Conservation (phyloP, 2,797 vertebrate species). For the Apogon talboti region DNA sequence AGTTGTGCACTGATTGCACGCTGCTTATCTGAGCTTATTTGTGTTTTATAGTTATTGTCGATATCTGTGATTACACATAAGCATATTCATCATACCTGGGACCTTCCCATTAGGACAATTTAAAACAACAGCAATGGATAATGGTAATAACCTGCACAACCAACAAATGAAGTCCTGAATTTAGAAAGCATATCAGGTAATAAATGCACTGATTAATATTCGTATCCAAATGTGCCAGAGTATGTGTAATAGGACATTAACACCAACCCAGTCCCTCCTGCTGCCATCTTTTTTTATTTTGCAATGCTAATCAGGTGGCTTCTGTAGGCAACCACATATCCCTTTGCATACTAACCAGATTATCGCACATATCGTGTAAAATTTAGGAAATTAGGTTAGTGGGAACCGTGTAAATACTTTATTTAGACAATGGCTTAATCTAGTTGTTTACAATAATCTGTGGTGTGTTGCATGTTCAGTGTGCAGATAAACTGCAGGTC, state of each 20-base stretch:
- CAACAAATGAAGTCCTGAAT: no score
- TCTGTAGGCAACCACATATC: slow-evolving; percentile 41
- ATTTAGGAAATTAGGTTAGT: slow-evolving; percentile 53
- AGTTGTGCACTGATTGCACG: no score
- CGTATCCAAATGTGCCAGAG: background rate
- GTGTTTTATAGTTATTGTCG: no score
- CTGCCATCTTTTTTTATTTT: slow-evolving; percentile 12
- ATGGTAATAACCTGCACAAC: no score
- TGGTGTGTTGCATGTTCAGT: slow-evolving; percentile 4
- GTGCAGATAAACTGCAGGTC: slow-evolving; percentile 15
- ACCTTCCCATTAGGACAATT: no score
- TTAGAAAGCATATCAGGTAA: no score
- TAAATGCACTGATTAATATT: slow-evolving; percentile 1
- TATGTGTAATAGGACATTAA: background rate
- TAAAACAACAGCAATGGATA: no score
- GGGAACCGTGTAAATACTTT: slow-evolving; percentile 38
- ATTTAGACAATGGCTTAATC: slow-evolving; percentile 47
- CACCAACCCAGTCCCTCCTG: background rate
- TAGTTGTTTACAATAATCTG: slow-evolving; percentile 10
- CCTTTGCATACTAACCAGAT: slow-evolving; percentile 47
- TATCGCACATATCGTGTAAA: slow-evolving; percentile 55
- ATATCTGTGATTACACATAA: no score
- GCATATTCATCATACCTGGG: no score
- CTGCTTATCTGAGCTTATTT: no score
- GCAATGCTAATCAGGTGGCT: slow-evolving; percentile 35